These are phyloP conservation scores for Seladonia tumulorum DNA, from an alignment of 2,888 invertebrate genomes.

Conservation along the genomic window DNA sequence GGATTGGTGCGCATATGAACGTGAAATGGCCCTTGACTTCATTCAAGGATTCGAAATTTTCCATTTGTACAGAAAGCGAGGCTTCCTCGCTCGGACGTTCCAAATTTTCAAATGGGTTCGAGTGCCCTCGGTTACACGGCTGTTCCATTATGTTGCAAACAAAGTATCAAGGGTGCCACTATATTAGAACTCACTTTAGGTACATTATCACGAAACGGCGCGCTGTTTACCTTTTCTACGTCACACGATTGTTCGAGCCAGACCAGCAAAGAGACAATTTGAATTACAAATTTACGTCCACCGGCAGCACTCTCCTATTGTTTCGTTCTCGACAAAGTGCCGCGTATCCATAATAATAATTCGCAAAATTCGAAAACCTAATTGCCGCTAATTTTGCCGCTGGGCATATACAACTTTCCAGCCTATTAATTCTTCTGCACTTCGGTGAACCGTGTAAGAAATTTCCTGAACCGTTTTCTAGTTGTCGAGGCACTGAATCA, in stretches of 20 bases:
- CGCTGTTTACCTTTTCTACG: constrained; percentile 52
- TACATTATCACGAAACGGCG: constrained; percentile 25
- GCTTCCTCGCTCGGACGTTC: constrained; percentile 39
- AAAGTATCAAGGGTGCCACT: constrained; percentile 50
- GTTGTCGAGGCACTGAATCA: neutral
- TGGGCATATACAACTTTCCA: neutral
- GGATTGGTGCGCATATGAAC: neutral
- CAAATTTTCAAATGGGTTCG: constrained; percentile 39
- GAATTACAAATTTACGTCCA: constrained; percentile 55
- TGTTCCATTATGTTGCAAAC: constrained; percentile 47
- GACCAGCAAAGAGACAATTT: constrained; percentile 47
- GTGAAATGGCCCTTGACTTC: constrained; percentile 8
- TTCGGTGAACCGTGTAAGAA: neutral
- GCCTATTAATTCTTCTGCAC: neutral
- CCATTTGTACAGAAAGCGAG: constrained; percentile 23
- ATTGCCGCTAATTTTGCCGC: neutral
- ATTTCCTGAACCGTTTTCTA: neutral
- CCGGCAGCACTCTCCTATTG: constrained; percentile 35
- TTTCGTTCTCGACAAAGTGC: constrained; percentile 22
- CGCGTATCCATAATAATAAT: constrained; percentile 36
- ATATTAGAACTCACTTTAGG: constrained; percentile 52
- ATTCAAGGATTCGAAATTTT: constrained; percentile 42
- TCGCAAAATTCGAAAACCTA: neutral
- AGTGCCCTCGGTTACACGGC: constrained; percentile 38
- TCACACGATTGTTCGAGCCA: constrained; percentile 34